Percentiles rank a stretch among this genome's conserved stretches.
These are phyloP conservation scores for Danaus melanippus DNA, from an alignment of 1,140 invertebrate species.

Conservation along the genomic window DNA sequence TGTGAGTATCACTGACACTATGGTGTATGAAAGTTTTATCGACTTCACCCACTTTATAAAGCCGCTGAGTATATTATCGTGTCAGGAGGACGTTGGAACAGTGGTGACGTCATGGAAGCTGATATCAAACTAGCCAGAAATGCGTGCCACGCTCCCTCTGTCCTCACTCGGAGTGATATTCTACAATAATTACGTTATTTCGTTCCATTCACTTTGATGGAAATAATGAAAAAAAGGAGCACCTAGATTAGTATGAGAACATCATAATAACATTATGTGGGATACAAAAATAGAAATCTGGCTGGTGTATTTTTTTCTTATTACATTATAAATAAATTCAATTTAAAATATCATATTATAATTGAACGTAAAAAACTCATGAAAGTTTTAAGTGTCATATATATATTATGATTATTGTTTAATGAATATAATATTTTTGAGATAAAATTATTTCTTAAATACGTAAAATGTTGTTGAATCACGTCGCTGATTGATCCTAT, in stretches of 20 bases:
- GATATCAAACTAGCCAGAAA: conserved; percentile 68
- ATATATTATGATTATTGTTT: too few species aligned
- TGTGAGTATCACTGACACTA: neutral
- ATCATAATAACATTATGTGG: too few species aligned
- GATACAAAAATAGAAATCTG: too few species aligned
- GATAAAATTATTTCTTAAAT: conserved; percentile 7
- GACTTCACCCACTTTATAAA: conserved; percentile 4
- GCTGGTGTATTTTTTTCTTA: too few species aligned
- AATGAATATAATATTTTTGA: neutral
- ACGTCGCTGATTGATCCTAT: conserved; percentile 50
- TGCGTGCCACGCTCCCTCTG: conserved; percentile 63
- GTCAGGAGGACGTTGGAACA: conserved; percentile 33
- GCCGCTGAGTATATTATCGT: conserved; percentile 24
- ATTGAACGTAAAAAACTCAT: too few species aligned
- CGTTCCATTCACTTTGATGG: neutral
- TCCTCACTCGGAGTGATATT: conserved; percentile 51
- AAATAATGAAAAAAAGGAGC: too few species aligned
- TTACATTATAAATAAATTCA: too few species aligned
- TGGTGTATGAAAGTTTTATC: conserved; percentile 4
- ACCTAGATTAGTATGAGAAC: too few species aligned
- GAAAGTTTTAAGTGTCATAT: too few species aligned
- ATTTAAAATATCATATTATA: too few species aligned
- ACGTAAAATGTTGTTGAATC: conserved; percentile 28
- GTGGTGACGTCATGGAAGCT: conserved; percentile 62
- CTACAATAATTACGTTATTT: conserved; percentile 38